phyloP scores from a whole-genome alignment of 2,113 vertebrate species.

The Cromileptes altivelis region DNA sequence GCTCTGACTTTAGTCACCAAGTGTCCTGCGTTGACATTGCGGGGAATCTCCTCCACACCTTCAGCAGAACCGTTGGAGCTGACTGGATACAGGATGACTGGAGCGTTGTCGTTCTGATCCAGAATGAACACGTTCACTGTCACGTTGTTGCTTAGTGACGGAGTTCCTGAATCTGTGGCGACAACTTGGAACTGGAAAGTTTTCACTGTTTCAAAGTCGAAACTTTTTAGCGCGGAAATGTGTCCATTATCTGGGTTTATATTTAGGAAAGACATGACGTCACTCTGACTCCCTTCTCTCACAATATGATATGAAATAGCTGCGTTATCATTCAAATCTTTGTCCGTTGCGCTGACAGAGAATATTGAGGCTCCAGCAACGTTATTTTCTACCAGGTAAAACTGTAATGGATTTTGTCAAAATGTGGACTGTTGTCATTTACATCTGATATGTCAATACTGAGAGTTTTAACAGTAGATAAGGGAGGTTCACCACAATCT shows the following conservation, averaged over 20 bases:
- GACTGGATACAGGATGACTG: too few relatives aligned
- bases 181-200: conserved; percentile 67
- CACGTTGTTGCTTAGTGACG: not conserved
- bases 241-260: conserved; percentile 74
- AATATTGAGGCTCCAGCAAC: conserved; percentile 61
- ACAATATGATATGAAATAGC: conserved; percentile 67
- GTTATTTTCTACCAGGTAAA: conserved; percentile 80
- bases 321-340: conserved; percentile 74
- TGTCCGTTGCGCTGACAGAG: conserved; percentile 73
- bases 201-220: conserved; percentile 77
- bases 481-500: conserved; percentile 75
- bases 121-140: conserved; percentile 37
- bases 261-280: conserved; percentile 62
- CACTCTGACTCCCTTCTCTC: conserved; percentile 25
- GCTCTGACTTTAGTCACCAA: too few relatives aligned
- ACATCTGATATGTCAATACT: conserved; percentile 75
- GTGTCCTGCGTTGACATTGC: too few relatives aligned
- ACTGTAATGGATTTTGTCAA: conserved; percentile 55
- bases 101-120: too few relatives aligned
- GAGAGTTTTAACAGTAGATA: conserved; percentile 67
- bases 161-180: conserved; percentile 20
- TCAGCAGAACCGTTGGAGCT: too few relatives aligned
- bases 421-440: conserved; percentile 80
- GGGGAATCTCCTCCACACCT: too few relatives aligned
- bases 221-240: conserved; percentile 68